A percentile compares a stretch with the other conserved stretches of the same genome.
Evolutionary conservation across 2,797 vertebrate genomes (phyloP).

Genomic region (Heliangelus exortis): DNA sequence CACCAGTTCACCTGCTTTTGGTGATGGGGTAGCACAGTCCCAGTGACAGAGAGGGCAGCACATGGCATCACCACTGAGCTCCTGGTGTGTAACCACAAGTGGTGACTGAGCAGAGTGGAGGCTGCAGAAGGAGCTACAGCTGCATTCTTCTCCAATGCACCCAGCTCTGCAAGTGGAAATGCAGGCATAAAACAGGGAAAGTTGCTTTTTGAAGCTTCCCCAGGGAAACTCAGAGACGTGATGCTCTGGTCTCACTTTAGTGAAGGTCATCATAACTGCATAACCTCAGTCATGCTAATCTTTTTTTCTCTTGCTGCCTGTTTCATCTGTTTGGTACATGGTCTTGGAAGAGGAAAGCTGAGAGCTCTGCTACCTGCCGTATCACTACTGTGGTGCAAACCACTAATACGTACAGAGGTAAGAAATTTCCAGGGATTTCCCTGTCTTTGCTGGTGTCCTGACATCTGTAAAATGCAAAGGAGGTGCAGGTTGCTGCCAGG

Average conservation of each 20-base stretch:
- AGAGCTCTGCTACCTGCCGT: background rate
- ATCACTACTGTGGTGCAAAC: background rate
- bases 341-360: background rate
- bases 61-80: background rate
- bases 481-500: background rate
- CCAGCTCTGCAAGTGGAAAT: background rate
- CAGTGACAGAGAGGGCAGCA: rapidly evolving
- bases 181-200: background rate
- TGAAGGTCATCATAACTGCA: background rate
- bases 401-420: background rate
- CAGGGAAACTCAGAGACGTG: background rate
- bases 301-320: background rate
- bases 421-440: background rate
- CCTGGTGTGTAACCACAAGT: rapidly evolving
- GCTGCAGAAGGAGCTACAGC: background rate
- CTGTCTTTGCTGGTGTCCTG: background rate
- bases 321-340: rapidly evolving
- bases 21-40: rapidly evolving
- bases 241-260: rapidly evolving
- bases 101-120: background rate
- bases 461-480: background rate
- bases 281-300: background rate
- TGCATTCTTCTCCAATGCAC: background rate
- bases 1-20: background rate
- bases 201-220: background rate